Percentiles rank a stretch among this genome's conserved stretches.
Evolutionary conservation across 1,140 invertebrate genomes (phyloP).

Genomic region (Leguminivora glycinivorella): DNA sequence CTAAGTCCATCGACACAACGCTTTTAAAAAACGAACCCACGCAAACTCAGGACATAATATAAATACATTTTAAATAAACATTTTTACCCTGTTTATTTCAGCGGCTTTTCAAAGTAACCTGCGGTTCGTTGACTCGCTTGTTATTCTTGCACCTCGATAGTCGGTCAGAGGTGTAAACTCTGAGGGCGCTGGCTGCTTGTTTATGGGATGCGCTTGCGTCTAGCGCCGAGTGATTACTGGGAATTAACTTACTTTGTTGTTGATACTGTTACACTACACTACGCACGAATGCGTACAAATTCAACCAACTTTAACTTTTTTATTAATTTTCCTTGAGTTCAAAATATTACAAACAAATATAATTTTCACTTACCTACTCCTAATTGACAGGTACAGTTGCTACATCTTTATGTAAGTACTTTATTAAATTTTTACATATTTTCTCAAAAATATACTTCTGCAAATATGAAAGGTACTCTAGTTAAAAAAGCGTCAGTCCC

Average conservation of each 20-base stretch:
- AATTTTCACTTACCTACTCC: too few species aligned
- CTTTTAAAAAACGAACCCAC: conserved; percentile 26
- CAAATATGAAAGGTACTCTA: conserved; percentile 19
- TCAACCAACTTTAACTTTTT: too few species aligned
- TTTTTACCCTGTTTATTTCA: conserved; percentile 47
- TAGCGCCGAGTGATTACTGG: conserved; percentile 38
- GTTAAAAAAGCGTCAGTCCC: conserved; percentile 16
- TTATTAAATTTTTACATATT: not conserved
- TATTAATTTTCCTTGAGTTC: too few species aligned
- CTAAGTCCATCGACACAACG: conserved; percentile 13
- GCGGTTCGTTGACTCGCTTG: conserved; percentile 65
- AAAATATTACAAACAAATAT: too few species aligned
- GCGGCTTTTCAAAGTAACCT: conserved; percentile 52
- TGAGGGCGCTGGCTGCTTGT: conserved; percentile 40
- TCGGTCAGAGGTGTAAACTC: conserved; percentile 52
- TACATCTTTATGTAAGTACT: not conserved
- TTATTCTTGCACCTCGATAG: conserved; percentile 71
- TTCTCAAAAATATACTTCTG: not conserved
- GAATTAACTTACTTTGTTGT: conserved; percentile 2
- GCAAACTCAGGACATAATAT: conserved; percentile 20
- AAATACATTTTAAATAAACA: conserved; percentile 35
- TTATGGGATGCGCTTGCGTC: conserved; percentile 38
- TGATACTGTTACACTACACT: not conserved
- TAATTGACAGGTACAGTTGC: too few species aligned
- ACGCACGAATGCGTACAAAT: not conserved